These are phyloP conservation scores for Sylvia atricapilla DNA, from an alignment of 2,113 vertebrate genomes.

Conservation along the genomic window DNA sequence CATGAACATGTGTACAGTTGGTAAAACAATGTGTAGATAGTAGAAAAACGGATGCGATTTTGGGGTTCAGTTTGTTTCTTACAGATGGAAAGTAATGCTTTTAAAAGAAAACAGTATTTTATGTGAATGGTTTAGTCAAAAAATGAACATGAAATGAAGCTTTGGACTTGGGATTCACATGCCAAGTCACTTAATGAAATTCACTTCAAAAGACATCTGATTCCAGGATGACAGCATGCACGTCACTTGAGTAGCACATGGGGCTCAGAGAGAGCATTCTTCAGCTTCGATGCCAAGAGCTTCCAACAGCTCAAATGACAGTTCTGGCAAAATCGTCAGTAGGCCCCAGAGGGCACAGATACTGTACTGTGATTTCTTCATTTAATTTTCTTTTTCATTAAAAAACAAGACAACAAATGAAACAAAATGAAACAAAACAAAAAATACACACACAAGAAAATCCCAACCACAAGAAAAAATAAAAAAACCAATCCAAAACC, in stretches of 20 bases:
- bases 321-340: background rate
- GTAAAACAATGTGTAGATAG: background rate
- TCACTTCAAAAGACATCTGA: constrained; percentile 21
- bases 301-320: background rate
- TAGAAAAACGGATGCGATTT: background rate
- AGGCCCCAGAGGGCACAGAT: background rate
- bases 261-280: background rate
- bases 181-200: constrained; percentile 1
- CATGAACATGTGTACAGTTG: background rate
- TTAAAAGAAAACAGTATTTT: background rate
- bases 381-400: background rate
- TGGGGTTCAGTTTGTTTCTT: background rate
- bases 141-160: background rate
- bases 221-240: background rate
- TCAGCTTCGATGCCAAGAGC: constrained; percentile 24
- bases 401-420: background rate
- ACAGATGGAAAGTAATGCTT: background rate
- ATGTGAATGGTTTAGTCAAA: background rate
- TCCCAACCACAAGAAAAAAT: background rate
- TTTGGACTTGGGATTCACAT: background rate
- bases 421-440: background rate
- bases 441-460: background rate
- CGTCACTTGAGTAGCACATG: background rate
- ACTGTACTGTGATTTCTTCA: background rate
- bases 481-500: background rate